A percentile compares a stretch with the other conserved stretches of the same genome.
phyloP scores from a whole-genome alignment of 30 jellyfish, hydroid and myxozoan genomes.

The Nemopilema nomurai region DNA sequence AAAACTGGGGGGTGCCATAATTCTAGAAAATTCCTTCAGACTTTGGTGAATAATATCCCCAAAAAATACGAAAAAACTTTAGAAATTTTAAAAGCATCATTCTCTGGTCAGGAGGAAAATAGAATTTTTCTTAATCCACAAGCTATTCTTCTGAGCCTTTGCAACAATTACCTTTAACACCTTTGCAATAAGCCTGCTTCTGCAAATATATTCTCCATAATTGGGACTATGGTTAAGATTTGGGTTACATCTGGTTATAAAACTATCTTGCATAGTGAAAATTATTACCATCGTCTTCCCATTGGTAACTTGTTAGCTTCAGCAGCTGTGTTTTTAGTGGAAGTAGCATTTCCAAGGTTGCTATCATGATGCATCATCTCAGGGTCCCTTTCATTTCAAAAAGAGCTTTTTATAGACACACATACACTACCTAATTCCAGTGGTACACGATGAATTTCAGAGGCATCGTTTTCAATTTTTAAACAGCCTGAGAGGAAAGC shows the following conservation, averaged over 20 bases:
- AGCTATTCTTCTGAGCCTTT: background rate
- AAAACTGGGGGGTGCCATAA: background rate
- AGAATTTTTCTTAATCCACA: background rate
- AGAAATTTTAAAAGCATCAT: conserved; percentile 1
- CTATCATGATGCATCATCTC: conserved; percentile 7
- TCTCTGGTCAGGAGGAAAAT: background rate
- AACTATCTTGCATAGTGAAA: conserved; percentile 8
- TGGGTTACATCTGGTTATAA: conserved; percentile 3
- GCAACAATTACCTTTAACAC: background rate
- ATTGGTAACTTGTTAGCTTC: conserved; percentile 9
- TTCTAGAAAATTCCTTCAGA: no score
- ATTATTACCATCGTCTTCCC: background rate
- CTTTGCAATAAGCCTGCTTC: background rate
- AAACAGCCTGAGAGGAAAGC: background rate
- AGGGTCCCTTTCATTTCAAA: conserved; percentile 3
- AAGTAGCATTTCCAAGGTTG: conserved; percentile 5
- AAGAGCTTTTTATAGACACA: conserved; percentile 13
- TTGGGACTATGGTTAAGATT: conserved; percentile 13
- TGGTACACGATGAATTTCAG: background rate
- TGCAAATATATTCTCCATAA: background rate
- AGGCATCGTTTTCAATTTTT: background rate
- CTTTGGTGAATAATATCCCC: no score
- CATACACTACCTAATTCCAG: conserved; percentile 5
- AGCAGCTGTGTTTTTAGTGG: conserved; percentile 16
- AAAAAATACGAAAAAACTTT: conserved; percentile 1